Base-by-base conservation (phyloP, 2,797 vertebrate genomes). In the Semaprochilodus insignis region DNA sequence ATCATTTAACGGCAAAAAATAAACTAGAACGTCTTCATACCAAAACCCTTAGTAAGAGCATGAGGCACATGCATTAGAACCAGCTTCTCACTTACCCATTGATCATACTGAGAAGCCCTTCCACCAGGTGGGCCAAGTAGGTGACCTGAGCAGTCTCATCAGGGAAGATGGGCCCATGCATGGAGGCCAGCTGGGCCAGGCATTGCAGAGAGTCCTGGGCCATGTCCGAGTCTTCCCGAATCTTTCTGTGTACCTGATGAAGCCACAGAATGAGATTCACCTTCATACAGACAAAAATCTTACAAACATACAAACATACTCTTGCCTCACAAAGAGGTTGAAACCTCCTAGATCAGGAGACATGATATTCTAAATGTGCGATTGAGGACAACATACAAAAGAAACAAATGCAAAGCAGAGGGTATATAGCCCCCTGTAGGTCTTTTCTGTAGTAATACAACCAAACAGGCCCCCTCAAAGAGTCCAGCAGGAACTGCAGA, bases 191-290 rank as follows among this genome's bases (percentile, higher is more conserved):
- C 94, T 99, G 98, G 88, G 98, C 97, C 91, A 99, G 93, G 90
- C 98, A 99, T 93, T 99, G 98, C 78, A 99, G 94, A 0, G 98
- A 99, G 90, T 99, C 98, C 94, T 99, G 98, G 80, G 98, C 98
- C 98, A 99, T 99, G 94, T 99, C 98, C 0, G 98, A 98, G 92
- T 99, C 98, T 92, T 99, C 97, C 87, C 98, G 96, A 89, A 99
- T 98, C 95, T 99, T 99, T 91, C 96, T 96, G 95, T 99, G 98
- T 81, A 99, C 98, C 98, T 99, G 95, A 87, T 90, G 88, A 85
- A 87, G 91, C 89, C 82, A 78, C 21, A 82, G 6, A 51, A 13
- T 71, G 57, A 60, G 40, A 6, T 4, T 40, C 40, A 10, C 8
- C 8, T 52, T 52, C 13, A 52, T 11, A 13, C 8, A 13, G 2